Evolutionary conservation across 1,140 invertebrate genomes (phyloP).

Genomic region (Drosophila navojoa): DNA sequence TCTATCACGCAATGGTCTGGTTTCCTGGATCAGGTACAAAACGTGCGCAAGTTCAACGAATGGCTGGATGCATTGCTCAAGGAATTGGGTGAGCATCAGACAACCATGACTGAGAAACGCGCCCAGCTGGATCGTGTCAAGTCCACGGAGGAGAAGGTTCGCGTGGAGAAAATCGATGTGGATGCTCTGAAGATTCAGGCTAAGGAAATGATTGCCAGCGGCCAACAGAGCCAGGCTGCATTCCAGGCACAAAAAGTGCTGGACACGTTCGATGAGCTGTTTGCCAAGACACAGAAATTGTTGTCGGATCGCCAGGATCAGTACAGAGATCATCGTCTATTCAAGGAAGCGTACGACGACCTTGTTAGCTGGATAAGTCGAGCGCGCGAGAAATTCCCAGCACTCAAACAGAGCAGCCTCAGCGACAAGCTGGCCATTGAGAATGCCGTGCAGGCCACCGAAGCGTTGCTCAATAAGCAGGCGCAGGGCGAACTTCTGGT

Average conservation of each 20-base stretch:
- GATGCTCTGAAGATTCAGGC: conserved; percentile 94
- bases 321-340: conserved; percentile 93
- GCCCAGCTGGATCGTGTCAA: conserved; percentile 93
- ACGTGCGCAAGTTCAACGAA: conserved; percentile 92
- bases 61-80: conserved; percentile 89
- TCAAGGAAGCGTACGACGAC: conserved; percentile 95
- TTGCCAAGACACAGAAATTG: conserved; percentile 89
- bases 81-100: conserved; percentile 90
- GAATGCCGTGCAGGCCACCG: conserved; percentile 93
- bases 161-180: conserved; percentile 96
- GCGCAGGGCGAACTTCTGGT: conserved; percentile 94
- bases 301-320: conserved; percentile 92
- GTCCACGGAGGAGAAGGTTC: conserved; percentile 93
- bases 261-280: conserved; percentile 90
- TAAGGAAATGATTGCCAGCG: conserved; percentile 93
- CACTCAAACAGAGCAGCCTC: conserved; percentile 92
- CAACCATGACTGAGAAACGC: conserved; percentile 93
- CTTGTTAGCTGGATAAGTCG: conserved; percentile 92
- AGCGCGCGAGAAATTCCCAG: conserved; percentile 94
- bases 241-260: conserved; percentile 93
- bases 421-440: conserved; percentile 95
- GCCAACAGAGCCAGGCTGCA: conserved; percentile 92
- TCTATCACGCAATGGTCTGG: conserved; percentile 95
- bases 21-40: conserved; percentile 93
- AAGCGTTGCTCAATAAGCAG: conserved; percentile 94